Evolutionary conservation across 2,113 vertebrate genomes (phyloP).

Genomic region (Malurus cyaneus): DNA sequence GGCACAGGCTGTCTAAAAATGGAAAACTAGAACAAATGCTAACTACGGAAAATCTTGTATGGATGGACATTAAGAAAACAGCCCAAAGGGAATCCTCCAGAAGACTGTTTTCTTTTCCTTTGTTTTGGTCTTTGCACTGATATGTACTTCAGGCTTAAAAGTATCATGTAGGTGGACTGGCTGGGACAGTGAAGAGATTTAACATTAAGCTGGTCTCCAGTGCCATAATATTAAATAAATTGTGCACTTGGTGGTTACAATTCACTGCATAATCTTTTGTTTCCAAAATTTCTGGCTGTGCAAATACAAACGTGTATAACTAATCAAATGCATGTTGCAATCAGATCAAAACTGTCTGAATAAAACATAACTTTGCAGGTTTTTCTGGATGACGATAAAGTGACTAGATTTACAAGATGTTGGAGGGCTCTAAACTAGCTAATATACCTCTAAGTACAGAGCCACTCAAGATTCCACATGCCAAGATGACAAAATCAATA

Average conservation of each 20-base stretch:
- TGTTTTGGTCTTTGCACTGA: neutral
- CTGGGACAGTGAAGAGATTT: neutral
- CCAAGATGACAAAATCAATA: neutral
- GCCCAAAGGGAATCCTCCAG: neutral
- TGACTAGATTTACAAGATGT: neutral
- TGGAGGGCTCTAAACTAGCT: neutral
- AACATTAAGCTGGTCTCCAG: neutral
- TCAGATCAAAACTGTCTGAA: neutral
- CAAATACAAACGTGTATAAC: neutral
- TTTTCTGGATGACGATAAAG: neutral
- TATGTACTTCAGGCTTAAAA: neutral
- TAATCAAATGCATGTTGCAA: neutral
- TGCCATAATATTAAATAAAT: neutral
- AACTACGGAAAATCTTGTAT: neutral
- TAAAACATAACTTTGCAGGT: neutral
- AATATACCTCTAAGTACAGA: neutral
- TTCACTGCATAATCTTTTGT: neutral
- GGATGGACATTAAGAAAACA: neutral
- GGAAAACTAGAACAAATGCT: neutral
- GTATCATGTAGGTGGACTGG: neutral
- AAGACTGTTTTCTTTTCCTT: neutral
- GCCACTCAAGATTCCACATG: neutral
- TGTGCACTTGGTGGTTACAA: neutral
- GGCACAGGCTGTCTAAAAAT: neutral
- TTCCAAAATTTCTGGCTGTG: neutral